A percentile compares a stretch with the other conserved stretches of the same genome.
Conservation (phyloP, 2,888 invertebrate genomes). For the Phortica okadai region DNA sequence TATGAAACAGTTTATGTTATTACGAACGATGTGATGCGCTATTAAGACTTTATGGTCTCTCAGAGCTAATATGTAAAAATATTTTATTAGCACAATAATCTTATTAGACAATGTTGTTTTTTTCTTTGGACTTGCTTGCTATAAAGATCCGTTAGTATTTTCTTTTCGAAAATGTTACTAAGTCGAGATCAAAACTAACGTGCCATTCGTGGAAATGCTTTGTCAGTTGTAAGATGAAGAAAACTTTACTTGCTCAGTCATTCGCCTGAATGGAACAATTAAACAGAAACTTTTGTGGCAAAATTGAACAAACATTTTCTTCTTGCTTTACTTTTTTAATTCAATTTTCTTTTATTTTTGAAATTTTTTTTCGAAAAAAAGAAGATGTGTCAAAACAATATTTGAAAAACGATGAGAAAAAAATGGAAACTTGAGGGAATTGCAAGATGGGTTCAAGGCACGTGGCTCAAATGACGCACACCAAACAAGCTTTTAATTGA, state of each 20-base stretch:
- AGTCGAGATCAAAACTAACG: no score
- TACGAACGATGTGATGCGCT: not conserved
- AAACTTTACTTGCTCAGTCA: not conserved
- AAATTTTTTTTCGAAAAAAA: not conserved
- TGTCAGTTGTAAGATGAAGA: no score
- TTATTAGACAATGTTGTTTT: no score
- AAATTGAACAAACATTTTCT: conserved; percentile 11
- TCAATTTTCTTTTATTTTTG: not conserved
- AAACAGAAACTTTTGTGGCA: conserved; percentile 23
- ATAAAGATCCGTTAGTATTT: no score
- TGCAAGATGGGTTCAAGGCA: not conserved
- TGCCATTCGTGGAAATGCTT: no score
- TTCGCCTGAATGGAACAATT: not conserved
- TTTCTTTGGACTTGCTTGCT: no score
- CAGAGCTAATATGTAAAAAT: no score
- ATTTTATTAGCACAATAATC: no score
- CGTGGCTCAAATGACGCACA: conserved; percentile 16
- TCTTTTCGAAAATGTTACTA: no score
- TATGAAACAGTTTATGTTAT: no score
- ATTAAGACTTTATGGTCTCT: no score
- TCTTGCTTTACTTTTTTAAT: not conserved
- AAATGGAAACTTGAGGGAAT: not conserved
- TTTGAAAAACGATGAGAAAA: not conserved
- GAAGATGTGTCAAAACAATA: conserved; percentile 29
- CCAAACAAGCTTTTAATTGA: conserved; percentile 22